Percentiles rank a stretch among this genome's conserved stretches.
Conservation (phyloP, 2,113 vertebrate genomes). For the Hipposideros armiger region DNA sequence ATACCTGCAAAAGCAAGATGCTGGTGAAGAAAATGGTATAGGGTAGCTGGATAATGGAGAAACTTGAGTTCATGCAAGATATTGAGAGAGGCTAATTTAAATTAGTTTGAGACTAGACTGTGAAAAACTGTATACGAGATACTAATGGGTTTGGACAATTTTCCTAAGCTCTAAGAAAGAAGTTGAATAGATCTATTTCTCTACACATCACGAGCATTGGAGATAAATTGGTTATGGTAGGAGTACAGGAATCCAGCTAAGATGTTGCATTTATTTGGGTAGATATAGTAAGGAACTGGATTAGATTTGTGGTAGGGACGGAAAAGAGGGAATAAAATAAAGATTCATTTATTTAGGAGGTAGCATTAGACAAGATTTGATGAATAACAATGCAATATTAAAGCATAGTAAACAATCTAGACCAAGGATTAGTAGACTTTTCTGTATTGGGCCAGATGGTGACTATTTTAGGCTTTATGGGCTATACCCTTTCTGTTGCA, state of each 20-base stretch:
- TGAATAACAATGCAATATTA: neutral
- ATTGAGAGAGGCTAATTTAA: neutral
- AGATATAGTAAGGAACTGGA: neutral
- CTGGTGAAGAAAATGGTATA: neutral
- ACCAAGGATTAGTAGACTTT: neutral
- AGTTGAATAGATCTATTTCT: neutral
- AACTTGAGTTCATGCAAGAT: neutral
- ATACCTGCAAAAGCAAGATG: neutral
- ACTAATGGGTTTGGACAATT: neutral
- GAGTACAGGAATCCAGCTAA: neutral
- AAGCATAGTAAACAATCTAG: neutral
- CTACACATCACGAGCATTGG: neutral
- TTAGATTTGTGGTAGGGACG: neutral
- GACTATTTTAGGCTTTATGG: neutral
- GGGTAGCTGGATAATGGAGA: neutral
- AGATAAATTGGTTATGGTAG: neutral
- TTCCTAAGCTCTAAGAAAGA: neutral
- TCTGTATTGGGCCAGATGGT: neutral
- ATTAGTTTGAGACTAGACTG: neutral
- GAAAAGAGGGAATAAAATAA: neutral
- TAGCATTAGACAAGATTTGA: neutral
- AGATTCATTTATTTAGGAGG: neutral
- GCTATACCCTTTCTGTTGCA: neutral
- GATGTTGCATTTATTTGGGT: neutral
- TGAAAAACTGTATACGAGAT: neutral